A percentile compares a stretch with the other conserved stretches of the same genome.
Evolutionary conservation across 2,888 invertebrate species (phyloP).

Genomic region (Ctenicera cuprea): DNA sequence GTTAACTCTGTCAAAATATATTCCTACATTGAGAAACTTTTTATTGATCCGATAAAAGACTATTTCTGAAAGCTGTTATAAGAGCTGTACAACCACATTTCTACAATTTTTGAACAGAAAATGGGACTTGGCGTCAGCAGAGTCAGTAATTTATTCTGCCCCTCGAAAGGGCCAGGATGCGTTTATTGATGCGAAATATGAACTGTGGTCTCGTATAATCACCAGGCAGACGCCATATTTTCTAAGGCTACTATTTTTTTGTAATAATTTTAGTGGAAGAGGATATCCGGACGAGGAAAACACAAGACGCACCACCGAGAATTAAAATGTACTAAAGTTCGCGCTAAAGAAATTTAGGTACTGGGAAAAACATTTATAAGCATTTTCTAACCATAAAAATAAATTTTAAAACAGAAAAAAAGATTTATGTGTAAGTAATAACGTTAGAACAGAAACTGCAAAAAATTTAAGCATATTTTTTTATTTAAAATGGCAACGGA

Average conservation of each 20-base stretch:
- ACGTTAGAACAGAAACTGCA: too few species aligned
- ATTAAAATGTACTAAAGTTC: not conserved
- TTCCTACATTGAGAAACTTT: not conserved
- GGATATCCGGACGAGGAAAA: not conserved
- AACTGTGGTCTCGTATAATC: slow-evolving; percentile 26
- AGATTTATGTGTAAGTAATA: too few species aligned
- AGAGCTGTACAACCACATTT: slow-evolving; percentile 5
- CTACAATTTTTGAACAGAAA: slow-evolving; percentile 8
- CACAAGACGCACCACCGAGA: not conserved
- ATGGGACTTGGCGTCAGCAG: slow-evolving; percentile 11
- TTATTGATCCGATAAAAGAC: slow-evolving; percentile 5
- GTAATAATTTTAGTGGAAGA: slow-evolving; percentile 9
- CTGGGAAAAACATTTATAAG: too few species aligned
- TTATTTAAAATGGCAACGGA: too few species aligned
- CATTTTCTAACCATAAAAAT: too few species aligned
- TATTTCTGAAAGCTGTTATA: slow-evolving; percentile 8
- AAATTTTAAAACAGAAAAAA: too few species aligned
- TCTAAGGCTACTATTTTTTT: not conserved
- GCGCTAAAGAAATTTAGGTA: too few species aligned
- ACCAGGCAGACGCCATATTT: slow-evolving; percentile 11
- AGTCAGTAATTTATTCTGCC: slow-evolving; percentile 18
- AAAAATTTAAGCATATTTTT: too few species aligned
- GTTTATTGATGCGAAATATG: slow-evolving; percentile 33
- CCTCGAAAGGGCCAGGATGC: slow-evolving; percentile 21
- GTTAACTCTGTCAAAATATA: not conserved